phyloP scores from a whole-genome alignment of 2,888 invertebrate genomes.

The Emmelina monodactyla region DNA sequence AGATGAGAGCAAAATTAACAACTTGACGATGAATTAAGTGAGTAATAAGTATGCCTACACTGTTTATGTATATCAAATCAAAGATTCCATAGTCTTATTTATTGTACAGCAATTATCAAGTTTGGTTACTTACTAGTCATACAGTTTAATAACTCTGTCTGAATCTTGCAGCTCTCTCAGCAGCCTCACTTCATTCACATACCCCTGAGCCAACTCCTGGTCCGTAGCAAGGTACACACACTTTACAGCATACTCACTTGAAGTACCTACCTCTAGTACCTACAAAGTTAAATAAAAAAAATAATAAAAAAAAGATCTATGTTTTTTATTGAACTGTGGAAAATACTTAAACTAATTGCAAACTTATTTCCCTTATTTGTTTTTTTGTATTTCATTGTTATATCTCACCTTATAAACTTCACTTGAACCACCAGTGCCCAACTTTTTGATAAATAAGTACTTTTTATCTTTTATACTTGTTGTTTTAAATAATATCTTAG shows the following conservation, averaged over 20 bases:
- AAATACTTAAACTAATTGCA: constrained; percentile 1
- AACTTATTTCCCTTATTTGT: too few relatives aligned
- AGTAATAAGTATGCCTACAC: too few relatives aligned
- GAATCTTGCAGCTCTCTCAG: constrained; percentile 83
- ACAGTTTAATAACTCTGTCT: constrained; percentile 82
- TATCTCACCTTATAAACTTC: constrained; percentile 79
- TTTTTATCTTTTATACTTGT: constrained; percentile 74
- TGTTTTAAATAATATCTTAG: constrained; percentile 50
- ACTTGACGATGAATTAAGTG: too few relatives aligned
- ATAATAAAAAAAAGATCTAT: neutral
- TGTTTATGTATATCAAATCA: too few relatives aligned
- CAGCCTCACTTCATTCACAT: constrained; percentile 88
- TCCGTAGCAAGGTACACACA: constrained; percentile 82
- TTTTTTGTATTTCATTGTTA: too few relatives aligned
- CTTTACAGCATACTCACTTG: constrained; percentile 77
- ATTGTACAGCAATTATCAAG: too few relatives aligned
- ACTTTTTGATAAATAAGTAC: constrained; percentile 75
- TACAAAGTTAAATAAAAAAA: constrained; percentile 23
- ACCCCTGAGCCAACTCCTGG: constrained; percentile 75
- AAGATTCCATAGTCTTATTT: too few relatives aligned
- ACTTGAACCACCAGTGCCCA: constrained; percentile 92
- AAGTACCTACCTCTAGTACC: constrained; percentile 69
- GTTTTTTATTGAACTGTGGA: too few relatives aligned
- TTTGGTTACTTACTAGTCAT: constrained; percentile 86
- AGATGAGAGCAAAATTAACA: too few relatives aligned